phyloP scores from a whole-genome alignment of 2,888 invertebrate species.

The Heliothis peltigera region DNA sequence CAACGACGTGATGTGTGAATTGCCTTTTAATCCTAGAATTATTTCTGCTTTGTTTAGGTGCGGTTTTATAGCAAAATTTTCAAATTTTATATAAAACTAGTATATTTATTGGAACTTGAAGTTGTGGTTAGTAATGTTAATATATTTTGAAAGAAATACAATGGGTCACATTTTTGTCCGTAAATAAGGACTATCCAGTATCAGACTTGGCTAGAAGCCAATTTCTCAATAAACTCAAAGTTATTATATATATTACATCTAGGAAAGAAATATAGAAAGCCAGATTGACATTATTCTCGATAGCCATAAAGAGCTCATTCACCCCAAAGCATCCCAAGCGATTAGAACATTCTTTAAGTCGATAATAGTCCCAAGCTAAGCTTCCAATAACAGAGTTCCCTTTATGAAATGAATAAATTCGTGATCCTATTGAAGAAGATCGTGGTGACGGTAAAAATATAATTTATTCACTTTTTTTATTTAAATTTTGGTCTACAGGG shows the following conservation, averaged over 20 bases:
- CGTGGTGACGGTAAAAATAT: slow-evolving; percentile 11
- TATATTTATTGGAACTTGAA: not conserved
- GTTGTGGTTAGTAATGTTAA: too few relatives aligned
- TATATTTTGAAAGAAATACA: not conserved
- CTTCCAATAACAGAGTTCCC: slow-evolving; percentile 42
- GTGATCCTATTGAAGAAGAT: slow-evolving; percentile 29
- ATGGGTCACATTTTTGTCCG: not conserved
- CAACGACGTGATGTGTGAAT: slow-evolving; percentile 42
- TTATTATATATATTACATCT: not conserved
- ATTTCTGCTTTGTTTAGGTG: slow-evolving; percentile 6
- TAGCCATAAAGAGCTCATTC: slow-evolving; percentile 7
- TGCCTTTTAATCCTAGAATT: slow-evolving; percentile 34
- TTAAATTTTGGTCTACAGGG: slow-evolving; percentile 4
- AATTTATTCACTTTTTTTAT: slow-evolving; percentile 24
- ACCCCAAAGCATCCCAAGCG: slow-evolving; percentile 7
- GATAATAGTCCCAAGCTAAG: slow-evolving; percentile 14
- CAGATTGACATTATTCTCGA: slow-evolving; percentile 7
- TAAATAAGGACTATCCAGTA: not conserved
- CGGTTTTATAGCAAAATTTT: slow-evolving; percentile 8
- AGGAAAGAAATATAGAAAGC: not conserved
- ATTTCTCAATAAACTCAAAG: not conserved
- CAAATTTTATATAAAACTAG: slow-evolving; percentile 2
- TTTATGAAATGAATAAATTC: slow-evolving; percentile 37
- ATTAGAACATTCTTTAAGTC: slow-evolving; percentile 39
- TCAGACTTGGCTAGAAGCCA: not conserved